These are phyloP conservation scores for Centropus bengalensis DNA, from an alignment of 2,113 vertebrate genomes.

Conservation along the genomic window DNA sequence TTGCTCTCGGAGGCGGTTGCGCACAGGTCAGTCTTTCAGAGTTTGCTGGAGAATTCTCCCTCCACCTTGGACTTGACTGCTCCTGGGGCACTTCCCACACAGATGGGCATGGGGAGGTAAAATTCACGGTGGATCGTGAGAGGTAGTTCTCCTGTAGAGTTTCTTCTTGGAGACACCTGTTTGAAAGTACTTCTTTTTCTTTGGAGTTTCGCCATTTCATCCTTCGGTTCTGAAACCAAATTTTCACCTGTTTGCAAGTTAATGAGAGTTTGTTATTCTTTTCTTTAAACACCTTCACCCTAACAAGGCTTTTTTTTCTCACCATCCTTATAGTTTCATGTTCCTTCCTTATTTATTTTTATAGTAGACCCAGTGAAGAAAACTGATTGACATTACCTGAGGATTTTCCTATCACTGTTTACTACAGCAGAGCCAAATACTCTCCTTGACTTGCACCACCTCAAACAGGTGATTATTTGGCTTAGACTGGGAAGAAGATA, in stretches of 20 bases:
- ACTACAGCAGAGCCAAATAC: not conserved
- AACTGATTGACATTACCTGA: not conserved
- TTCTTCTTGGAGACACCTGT: conserved; percentile 73
- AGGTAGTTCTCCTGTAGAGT: conserved; percentile 73
- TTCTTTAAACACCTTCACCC: conserved; percentile 4
- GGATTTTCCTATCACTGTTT: not conserved
- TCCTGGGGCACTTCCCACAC: conserved; percentile 71
- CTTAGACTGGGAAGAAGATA: not conserved
- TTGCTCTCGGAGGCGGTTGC: conserved; percentile 28
- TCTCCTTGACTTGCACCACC: not conserved
- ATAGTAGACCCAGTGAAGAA: not conserved
- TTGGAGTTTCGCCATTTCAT: conserved; percentile 99
- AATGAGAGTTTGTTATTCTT: conserved; percentile 27
- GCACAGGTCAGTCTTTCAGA: conserved; percentile 59
- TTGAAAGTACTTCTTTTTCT: conserved; percentile 89
- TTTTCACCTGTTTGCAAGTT: conserved; percentile 89
- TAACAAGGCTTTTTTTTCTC: not conserved
- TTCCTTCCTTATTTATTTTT: not conserved
- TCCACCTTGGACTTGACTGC: conserved; percentile 68
- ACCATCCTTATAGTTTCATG: not conserved
- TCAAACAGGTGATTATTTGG: not conserved
- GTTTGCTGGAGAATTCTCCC: conserved; percentile 68
- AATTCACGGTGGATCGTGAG: conserved; percentile 57
- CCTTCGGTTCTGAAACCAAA: conserved; percentile 98
- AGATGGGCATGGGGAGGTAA: conserved; percentile 57